Evolutionary conservation across 2,888 invertebrate genomes (phyloP), one percentile per base, ranked within the genome.

Genomic region (Lepidochrysops patricia): DNA sequence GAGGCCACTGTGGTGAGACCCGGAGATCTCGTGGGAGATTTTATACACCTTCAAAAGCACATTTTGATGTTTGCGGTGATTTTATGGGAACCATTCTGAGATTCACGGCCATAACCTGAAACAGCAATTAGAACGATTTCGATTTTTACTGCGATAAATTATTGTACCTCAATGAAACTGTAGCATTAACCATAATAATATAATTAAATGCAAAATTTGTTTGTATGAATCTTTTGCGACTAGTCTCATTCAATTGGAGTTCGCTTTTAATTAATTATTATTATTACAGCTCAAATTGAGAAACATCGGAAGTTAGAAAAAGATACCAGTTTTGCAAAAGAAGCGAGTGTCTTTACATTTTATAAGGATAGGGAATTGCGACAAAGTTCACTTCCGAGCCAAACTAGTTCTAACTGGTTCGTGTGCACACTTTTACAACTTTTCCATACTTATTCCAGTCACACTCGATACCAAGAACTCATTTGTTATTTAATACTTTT

Each of bases 1-100:
- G 68, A 64, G 73, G 81, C 84, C 83, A 77, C 84, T 84, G 83
- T 76, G 78, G 83, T 79, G 80, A 80, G 77, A 75, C 72, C 73
- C 49, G 69, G 72, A 69, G 66, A 62, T 70, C 67, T 75, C 80
- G 80, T 82, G 83, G 79, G 79, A 80, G 74, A 78, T 72, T 63
- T 66, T 68, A 66, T 62, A 66, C 66, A 64, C 63, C 61, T 62
- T 61, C 61, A 64, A 62, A 61, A 57, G 61, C 62, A 56, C 58
- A 63, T 76, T 76, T 72, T 75, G 75, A 78, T 68, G 75, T 77
- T 75, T 73, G 79, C 75, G 75, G 73, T 73, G 67, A 68, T 76
- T 77, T 76, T 77, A 80, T 81, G 79, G 78, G 80, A 81, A 82
- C 71, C 67, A 71, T 75, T 72, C 77, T 74, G 60, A 67, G 75